phyloP scores from a whole-genome alignment of 2,113 vertebrate genomes.

The Tyto alba region DNA sequence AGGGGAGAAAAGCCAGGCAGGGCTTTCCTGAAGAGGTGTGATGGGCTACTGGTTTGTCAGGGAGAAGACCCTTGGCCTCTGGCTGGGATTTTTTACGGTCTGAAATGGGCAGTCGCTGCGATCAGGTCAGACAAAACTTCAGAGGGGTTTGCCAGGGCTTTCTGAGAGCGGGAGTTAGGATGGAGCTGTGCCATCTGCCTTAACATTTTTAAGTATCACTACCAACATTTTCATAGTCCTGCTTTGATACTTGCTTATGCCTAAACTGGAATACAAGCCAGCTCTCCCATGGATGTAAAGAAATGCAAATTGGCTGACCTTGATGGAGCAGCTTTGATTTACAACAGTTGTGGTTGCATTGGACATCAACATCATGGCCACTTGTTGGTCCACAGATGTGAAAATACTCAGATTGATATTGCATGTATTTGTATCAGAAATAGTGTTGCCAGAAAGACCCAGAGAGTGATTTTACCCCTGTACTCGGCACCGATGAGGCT shows the following conservation, averaged over 20 bases:
- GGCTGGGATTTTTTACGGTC: not conserved
- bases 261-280: not conserved
- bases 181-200: not conserved
- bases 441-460: too few species aligned
- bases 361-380: not conserved
- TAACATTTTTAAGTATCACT: not conserved
- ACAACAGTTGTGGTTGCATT: not conserved
- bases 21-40: not conserved
- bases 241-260: not conserved
- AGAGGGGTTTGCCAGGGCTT: not conserved
- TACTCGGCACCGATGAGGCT: too few species aligned
- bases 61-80: not conserved
- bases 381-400: accelerated
- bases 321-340: not conserved
- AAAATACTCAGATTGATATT: not conserved
- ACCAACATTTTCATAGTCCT: not conserved
- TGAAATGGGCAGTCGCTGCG: not conserved
- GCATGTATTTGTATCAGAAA: too few species aligned
- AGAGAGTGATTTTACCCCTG: too few species aligned
- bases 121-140: not conserved
- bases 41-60: not conserved
- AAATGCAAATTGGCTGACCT: not conserved
- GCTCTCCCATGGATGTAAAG: not conserved
- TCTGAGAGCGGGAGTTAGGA: not conserved
- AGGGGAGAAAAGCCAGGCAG: not conserved